Evolutionary conservation across 2,888 invertebrate species (phyloP), one percentile per base, ranked within the genome.

Genomic region (Latrodectus elegans): DNA sequence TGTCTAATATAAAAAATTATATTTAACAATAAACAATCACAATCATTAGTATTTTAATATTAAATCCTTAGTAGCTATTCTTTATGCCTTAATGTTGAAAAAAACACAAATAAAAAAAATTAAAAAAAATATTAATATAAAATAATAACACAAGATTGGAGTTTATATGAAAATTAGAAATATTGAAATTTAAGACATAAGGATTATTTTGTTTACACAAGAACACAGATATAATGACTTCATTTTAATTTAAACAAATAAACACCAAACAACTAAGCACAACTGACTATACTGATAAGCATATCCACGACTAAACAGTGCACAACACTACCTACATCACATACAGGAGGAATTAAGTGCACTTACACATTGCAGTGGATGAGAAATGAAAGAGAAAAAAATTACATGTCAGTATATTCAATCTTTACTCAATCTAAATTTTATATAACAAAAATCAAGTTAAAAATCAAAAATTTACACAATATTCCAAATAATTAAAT

Each of bases 361-460:
- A 88, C 88, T 88, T 88, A 88, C 88, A 88, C 84, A 84, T 88
- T 68, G 88, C 84, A 88, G 88, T 84, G 75, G 88, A 88, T 88
- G 88, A 88, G 84, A 84, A 88, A 88, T 84, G 84, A 84, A 84
- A 88, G 79, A 88, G 84, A 88, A 79, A 87, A 84, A 82, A 88
- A 77, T 78, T 77, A 88, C 74, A 88, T 83, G 75, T 88, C 88
- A 88, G 88, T 83, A 79, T 74, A 71, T 71, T 87, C 55, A 60
- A 49, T 22, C 68, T 17, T 55, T 67, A 74, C 15, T 74, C 67
- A 17, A 68, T 17, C n/a, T 51, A 82, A 70, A 73, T 72, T 55
- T 78, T n/a, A 78, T 72, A 80, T 60, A n/a, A 38, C 38, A 38
- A 38, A 38, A 38, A 38, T 38, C 38, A 38, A 38, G 38, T 38